Evolutionary conservation across 2,113 vertebrate species (phyloP), one percentile per base, ranked within the genome.

Genomic region (Saccopteryx bilineata): DNA sequence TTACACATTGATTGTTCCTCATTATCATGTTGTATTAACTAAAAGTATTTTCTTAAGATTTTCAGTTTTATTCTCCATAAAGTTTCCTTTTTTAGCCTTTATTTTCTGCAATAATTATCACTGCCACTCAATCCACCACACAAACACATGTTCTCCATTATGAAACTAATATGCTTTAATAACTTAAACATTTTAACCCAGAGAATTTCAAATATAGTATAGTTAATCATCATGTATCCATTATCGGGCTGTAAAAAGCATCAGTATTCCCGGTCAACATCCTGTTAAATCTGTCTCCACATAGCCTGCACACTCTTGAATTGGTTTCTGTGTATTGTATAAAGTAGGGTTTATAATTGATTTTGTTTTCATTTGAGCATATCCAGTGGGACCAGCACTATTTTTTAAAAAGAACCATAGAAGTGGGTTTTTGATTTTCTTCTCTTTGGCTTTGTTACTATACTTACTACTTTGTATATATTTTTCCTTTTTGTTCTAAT

Each of bases 61-160:
- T 93, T 26, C 33, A 83, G 12, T 93, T 95, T 88, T 71, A 74
- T 58, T 94, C 21, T 96, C 31, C 5, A 52, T 31, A 58, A 82
- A 7, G 15, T 2, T 58, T 5, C 48, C 21, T 71, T 81, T 66
- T 26, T 82, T 31, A 56, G 13, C 28, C 68, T 83, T 80, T 48
- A 96, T 88, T 95, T 96, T 89, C 79, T 79, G 50, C 26, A 89
- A 8, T 91, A 83, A 91, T 95, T 93, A 86, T 89, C 54, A 86
- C 13, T 21, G 4, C 13, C 3, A 65, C 86, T 6, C 5, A 46
- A 9, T 14, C 19, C 5, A 24, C n/a, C n/a, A 7, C 1, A 94
- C 4, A 85, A 71, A 72, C 28, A 72, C 3, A 33, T 65, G 9
- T 5, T 83, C 26, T 84, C 28, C 39, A 50, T 50, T 82, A 60